Base-by-base conservation (phyloP, 2,888 invertebrate species). In the Epiblema foenella region DNA sequence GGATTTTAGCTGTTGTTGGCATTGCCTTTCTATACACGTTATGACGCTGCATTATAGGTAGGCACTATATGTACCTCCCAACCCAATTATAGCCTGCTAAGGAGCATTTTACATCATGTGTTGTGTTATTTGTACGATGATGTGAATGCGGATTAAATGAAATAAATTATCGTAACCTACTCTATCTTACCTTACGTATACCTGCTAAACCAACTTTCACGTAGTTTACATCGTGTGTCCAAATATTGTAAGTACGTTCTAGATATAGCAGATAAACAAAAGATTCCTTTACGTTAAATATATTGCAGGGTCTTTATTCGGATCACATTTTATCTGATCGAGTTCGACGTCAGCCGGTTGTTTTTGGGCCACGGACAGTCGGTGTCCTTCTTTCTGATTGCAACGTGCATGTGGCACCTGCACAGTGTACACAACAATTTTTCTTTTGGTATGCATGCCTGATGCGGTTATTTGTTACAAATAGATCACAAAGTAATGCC, bases 321-420 rank as follows among this genome's bases (percentile, higher is more conserved):
- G 79, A 80, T 75, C 81, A 80, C 83, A 85, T 83, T n/a, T 76
- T 73, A 80, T 84, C 78, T 81, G 79, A 82, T 81, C 79, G 81
- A 79, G 81, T 78, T 78, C 79, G 80, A 75, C 76, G 77, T 76
- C 75, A 77, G 84, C 86, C 83, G 85, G 88, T 88, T 87, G 77
- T 89, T 89, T 89, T 88, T 82, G 85, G 88, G 88, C 84, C 88
- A 88, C 74, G 87, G 84, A 76, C 85, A 82, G 83, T 86, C 87
- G 84, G 84, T 79, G 78, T 82, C 82, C 84, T 86, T 85, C 80
- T 80, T 76, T 82, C 75, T 80, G 80, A 17, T 46, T 51, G 57
- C 52, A 70, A 42, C 68, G 51, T 42, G 63, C 57, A 54, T 67
- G 49, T 70, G 65, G 54, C 37, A 46, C 11, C 51, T 37, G 20